Evolutionary conservation across 2,113 vertebrate species (phyloP).

Genomic region (Misgurnus mizolepis): DNA sequence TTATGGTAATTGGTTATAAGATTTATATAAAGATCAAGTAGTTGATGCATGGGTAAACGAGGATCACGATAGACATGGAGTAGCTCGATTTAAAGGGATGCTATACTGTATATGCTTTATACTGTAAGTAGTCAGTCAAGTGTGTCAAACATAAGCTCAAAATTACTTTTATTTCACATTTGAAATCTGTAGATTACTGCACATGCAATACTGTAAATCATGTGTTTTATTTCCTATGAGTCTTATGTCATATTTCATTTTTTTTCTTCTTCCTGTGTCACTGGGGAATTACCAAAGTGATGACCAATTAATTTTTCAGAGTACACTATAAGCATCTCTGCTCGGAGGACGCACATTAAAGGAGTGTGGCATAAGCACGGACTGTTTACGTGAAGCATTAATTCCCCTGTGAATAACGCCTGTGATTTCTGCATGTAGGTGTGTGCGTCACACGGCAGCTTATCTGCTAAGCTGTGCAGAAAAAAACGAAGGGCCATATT

Average conservation of each 20-base stretch:
- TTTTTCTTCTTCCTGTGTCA: not conserved
- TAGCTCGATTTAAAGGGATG: no score
- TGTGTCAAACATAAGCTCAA: not conserved
- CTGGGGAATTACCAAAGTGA: conserved; percentile 30
- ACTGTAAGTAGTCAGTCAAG: no score
- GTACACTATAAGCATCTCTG: conserved; percentile 20
- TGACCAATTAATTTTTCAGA: conserved; percentile 30
- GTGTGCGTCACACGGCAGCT: conserved; percentile 16
- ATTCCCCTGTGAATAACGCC: not conserved
- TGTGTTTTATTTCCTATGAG: not conserved
- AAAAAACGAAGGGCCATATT: conserved; percentile 4
- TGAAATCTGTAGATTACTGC: not conserved
- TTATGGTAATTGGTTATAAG: no score
- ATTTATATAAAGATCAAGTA: no score
- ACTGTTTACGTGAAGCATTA: conserved; percentile 2
- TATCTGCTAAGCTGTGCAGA: conserved; percentile 17
- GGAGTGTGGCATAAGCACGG: not conserved
- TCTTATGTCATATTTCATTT: not conserved
- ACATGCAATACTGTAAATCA: not conserved
- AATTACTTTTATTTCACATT: not conserved
- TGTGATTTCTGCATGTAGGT: conserved; percentile 26
- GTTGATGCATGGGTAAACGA: no score
- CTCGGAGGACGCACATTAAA: conserved; percentile 7
- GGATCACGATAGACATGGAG: no score
- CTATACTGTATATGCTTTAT: no score